Evolutionary conservation across 2,888 invertebrate species (phyloP), one percentile per base, ranked within the genome.

Genomic region (Boloria euphrosyne): DNA sequence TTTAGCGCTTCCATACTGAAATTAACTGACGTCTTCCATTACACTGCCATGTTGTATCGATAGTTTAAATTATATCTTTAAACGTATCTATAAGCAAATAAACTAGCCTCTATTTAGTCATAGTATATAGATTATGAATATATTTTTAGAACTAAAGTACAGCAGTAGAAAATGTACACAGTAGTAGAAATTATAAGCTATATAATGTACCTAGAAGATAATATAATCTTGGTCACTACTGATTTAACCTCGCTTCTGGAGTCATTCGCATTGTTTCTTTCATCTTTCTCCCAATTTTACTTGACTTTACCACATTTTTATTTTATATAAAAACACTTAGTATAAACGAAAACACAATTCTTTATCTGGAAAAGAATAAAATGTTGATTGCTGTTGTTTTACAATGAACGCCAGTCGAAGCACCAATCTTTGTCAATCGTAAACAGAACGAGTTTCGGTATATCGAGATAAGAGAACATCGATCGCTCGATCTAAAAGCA

Each of bases 401-500:
- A 64, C 64, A 47, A 49, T 54, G 43, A 57, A 66, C 49, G 65
- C 66, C 68, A 68, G 64, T 68, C 65, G 66, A 44, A 62, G 65
- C 62, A 61, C 66, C 69, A 62, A 69, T 69, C 67, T 69, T 65
- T 70, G 68, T 66, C 67, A 66, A 70, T 64, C 67, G 64, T 51
- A 67, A 58, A 53, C 63, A 66, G 64, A 72, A 72, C 72, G 65
- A 67, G 73, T 70, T 68, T 50, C 64, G 66, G 70, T 68, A 64
- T 62, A 49, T 67, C 65, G 60, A 68, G 73, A 72, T 74, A 71
- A 73, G 67, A 64, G 58, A 69, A 73, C 71, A 69, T 69, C 67
- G 71, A 71, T 70, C 62, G 64, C 52, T 22, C 68, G 69, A 72
- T 72, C 66, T 67, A 58, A 58, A 65, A 55, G 62, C 67, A 70